Evolutionary conservation across 2,888 invertebrate genomes (phyloP).

Genomic region (Polydrusus tereticollis): DNA sequence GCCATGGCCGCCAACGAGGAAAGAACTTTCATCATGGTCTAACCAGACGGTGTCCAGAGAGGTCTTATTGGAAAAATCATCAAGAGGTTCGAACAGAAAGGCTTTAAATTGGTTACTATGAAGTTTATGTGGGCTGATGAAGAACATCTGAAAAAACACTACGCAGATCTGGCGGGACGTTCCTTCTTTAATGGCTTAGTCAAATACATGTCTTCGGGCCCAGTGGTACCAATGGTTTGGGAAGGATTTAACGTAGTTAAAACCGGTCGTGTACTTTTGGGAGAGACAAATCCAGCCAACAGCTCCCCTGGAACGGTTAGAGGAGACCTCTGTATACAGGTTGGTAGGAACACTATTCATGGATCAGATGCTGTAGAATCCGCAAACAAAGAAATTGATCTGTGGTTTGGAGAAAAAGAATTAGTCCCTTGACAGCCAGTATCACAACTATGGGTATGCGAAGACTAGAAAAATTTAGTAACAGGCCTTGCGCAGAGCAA

Average conservation of each 20-base stretch:
- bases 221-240: constrained; percentile 96
- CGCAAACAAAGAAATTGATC: constrained; percentile 93
- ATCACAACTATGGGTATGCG: constrained; percentile 91
- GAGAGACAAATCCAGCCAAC: constrained; percentile 97
- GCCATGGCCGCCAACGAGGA: constrained; percentile 84
- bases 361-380: constrained; percentile 97
- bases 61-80: constrained; percentile 97
- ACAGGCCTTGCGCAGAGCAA: neutral
- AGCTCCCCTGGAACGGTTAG: constrained; percentile 97
- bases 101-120: constrained; percentile 95
- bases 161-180: constrained; percentile 88
- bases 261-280: constrained; percentile 95
- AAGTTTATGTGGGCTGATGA: constrained; percentile 93
- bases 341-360: constrained; percentile 97
- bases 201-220: constrained; percentile 82
- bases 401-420: constrained; percentile 95
- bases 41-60: constrained; percentile 98
- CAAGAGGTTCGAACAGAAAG: constrained; percentile 95
- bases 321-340: constrained; percentile 95
- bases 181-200: constrained; percentile 94
- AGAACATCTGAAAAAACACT: constrained; percentile 91
- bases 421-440: constrained; percentile 87
- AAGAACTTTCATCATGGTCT: constrained; percentile 98
- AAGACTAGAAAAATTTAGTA: constrained; percentile 66
- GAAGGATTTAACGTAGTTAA: constrained; percentile 96